Conservation (phyloP, 2,797 vertebrate species). For the Pseudomugil gertrudae region DNA sequence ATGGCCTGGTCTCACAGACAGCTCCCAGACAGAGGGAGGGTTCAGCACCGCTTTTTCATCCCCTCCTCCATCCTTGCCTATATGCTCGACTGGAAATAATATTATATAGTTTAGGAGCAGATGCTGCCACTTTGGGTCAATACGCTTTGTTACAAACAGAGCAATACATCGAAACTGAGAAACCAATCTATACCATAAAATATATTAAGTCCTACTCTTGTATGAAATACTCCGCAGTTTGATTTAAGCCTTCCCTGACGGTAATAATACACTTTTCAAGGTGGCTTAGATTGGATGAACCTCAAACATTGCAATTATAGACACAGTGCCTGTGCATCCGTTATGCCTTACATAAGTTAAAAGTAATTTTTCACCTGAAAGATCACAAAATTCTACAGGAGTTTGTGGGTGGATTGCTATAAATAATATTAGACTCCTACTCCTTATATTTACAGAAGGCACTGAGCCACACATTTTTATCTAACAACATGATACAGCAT, state of each 20-base stretch:
- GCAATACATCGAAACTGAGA: conserved; percentile 24
- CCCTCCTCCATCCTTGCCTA: conserved; percentile 59
- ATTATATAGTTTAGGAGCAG: conserved; percentile 48
- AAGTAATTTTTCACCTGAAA: conserved; percentile 43
- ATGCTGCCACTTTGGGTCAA: conserved; percentile 44
- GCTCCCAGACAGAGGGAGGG: conserved; percentile 70
- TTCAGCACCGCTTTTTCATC: conserved; percentile 63
- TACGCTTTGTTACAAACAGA: conserved; percentile 39
- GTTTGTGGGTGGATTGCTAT: conserved; percentile 60
- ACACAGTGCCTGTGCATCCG: conserved; percentile 35
- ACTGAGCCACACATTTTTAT: conserved; percentile 33
- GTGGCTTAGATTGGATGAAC: conserved; percentile 58
- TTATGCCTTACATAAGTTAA: conserved; percentile 35
- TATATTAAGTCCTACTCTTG: background rate
- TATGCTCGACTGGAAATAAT: conserved; percentile 41
- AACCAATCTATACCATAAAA: conserved; percentile 7
- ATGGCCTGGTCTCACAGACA: conserved; percentile 73
- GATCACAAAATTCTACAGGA: conserved; percentile 54
- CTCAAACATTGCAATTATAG: conserved; percentile 62
- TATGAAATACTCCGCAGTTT: conserved; percentile 27
- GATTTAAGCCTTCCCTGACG: conserved; percentile 19
- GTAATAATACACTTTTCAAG: conserved; percentile 53
- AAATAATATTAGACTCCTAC: conserved; percentile 65
- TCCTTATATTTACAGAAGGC: conserved; percentile 43
- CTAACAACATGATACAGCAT: conserved; percentile 30